Conservation (phyloP, 2,888 invertebrate genomes). For the Campoplex capitator region DNA sequence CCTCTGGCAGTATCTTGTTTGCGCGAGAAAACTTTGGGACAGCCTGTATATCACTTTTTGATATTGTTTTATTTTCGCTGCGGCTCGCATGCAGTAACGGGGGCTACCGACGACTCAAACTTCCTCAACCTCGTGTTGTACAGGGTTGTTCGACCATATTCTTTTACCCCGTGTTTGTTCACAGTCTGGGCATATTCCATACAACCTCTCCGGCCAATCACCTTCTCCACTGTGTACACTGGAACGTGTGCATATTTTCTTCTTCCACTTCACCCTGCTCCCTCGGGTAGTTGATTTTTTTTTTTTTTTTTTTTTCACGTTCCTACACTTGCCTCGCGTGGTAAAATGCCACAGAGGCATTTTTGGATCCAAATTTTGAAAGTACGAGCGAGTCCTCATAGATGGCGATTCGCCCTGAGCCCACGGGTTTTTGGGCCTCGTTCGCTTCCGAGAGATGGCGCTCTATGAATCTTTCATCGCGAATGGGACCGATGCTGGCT, state of each 20-base stretch:
- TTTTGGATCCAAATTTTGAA: slow-evolving; percentile 41
- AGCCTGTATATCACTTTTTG: neutral
- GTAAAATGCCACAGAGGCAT: slow-evolving; percentile 19
- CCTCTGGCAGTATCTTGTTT: no score
- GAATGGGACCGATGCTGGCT: neutral
- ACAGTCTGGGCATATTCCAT: slow-evolving; percentile 57
- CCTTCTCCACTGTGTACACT: neutral
- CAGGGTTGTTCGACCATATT: neutral
- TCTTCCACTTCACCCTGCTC: neutral
- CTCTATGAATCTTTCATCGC: neutral
- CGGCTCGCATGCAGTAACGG: neutral
- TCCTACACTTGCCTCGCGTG: slow-evolving; percentile 50
- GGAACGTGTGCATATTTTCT: neutral
- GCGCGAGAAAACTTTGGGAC: neutral
- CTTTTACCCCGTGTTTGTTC: slow-evolving; percentile 53
- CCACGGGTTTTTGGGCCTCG: slow-evolving; percentile 37
- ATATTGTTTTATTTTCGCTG: slow-evolving; percentile 37
- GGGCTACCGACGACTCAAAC: slow-evolving; percentile 26
- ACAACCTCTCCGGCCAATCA: neutral
- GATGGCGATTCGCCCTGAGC: slow-evolving; percentile 70
- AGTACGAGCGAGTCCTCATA: slow-evolving; percentile 51
- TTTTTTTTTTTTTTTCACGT: neutral
- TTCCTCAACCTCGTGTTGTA: slow-evolving; percentile 17
- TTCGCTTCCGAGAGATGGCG: slow-evolving; percentile 70
- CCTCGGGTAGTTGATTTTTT: neutral